phyloP scores from a whole-genome alignment of 1,140 invertebrate genomes.

The Drosophila jambulina region DNA sequence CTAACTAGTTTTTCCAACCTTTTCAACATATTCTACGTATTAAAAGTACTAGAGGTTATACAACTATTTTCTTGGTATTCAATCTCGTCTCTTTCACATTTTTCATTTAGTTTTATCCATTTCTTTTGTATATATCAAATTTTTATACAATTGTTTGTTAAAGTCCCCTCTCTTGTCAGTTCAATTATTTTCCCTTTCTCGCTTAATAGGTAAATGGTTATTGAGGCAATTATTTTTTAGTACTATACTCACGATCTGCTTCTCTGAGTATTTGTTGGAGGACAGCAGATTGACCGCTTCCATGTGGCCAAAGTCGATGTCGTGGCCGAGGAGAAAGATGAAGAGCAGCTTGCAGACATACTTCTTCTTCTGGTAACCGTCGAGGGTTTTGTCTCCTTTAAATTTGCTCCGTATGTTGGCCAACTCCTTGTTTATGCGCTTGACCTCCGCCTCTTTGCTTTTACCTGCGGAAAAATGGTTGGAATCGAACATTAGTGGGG shows the following conservation, averaged over 20 bases:
- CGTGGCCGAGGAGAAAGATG: constrained; percentile 99
- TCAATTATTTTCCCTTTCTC: constrained; percentile 13
- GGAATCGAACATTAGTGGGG: constrained; percentile 3
- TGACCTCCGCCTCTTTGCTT: constrained; percentile 99
- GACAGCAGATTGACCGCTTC: constrained; percentile 99
- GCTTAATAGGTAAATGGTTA: constrained; percentile 8
- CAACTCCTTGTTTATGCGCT: constrained; percentile 99
- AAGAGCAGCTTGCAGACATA: constrained; percentile 99
- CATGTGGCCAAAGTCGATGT: constrained; percentile 99
- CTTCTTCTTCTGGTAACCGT: constrained; percentile 99
- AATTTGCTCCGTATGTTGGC: constrained; percentile 99
- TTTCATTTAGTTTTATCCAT: background rate
- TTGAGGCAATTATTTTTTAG: constrained; percentile 21
- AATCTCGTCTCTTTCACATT: background rate
- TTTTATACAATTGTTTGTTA: background rate
- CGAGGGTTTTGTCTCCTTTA: constrained; percentile 99
- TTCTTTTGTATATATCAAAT: background rate
- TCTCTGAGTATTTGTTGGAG: constrained; percentile 99
- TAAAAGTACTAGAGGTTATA: too few relatives aligned
- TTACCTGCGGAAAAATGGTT: constrained; percentile 89
- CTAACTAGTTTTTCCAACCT: background rate
- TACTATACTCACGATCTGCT: constrained; percentile 97
- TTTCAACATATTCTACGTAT: too few relatives aligned
- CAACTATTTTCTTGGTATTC: background rate
- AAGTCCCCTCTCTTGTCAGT: background rate